Conservation (phyloP, 2,797 vertebrate genomes). For the Molossus alvarezi region DNA sequence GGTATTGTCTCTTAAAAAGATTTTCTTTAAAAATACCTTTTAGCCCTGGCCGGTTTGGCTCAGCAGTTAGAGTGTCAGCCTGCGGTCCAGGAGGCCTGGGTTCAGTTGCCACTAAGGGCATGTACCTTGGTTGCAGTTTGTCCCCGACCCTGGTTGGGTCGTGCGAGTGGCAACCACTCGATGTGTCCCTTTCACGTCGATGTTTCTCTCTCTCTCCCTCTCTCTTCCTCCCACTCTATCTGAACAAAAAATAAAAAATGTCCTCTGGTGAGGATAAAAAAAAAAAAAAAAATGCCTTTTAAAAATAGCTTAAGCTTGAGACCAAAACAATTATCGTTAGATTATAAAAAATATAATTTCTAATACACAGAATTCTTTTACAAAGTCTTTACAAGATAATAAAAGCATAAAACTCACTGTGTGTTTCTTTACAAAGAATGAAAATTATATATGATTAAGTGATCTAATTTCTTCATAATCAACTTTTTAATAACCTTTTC, state of each 20-base stretch:
- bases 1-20: conserved; percentile 27
- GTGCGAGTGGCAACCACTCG: too few relatives aligned
- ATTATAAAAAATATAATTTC: conserved; percentile 64
- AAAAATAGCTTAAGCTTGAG: conserved; percentile 28
- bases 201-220: too few relatives aligned
- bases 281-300: not conserved
- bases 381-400: conserved; percentile 54
- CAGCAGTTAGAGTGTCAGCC: too few relatives aligned
- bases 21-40: conserved; percentile 63
- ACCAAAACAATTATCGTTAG: not conserved
- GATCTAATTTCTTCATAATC: conserved; percentile 34
- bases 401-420: conserved; percentile 53
- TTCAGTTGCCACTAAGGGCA: too few relatives aligned
- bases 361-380: conserved; percentile 39
- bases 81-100: too few relatives aligned
- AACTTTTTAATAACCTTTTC: conserved; percentile 43
- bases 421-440: conserved; percentile 43
- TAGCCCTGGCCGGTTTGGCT: too few relatives aligned
- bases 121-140: too few relatives aligned
- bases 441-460: conserved; percentile 60
- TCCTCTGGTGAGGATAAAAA: too few relatives aligned
- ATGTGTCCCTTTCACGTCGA: too few relatives aligned
- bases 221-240: too few relatives aligned
- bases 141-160: too few relatives aligned
- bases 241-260: too few relatives aligned